These are phyloP conservation scores for Eptesicus fuscus DNA, from an alignment of 2,113 vertebrate genomes.

Conservation along the genomic window DNA sequence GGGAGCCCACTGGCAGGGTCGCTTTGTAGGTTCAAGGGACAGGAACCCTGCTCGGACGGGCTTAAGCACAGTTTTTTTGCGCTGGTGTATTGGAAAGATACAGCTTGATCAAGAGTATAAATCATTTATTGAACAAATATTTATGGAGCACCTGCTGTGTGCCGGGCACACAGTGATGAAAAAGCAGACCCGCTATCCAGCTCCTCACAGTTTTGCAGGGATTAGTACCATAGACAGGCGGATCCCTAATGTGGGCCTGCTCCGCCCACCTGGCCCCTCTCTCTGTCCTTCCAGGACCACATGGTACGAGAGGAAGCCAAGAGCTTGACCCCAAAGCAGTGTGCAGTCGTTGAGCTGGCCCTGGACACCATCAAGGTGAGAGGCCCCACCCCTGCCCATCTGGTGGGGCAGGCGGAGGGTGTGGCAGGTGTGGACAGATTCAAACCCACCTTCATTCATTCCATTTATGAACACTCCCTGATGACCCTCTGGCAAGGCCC, in stretches of 20 bases:
- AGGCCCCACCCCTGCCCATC: not conserved
- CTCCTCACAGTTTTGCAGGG: not conserved
- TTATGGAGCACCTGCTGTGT: not conserved
- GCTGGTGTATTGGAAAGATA: not conserved
- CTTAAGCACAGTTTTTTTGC: not conserved
- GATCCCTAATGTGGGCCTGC: not conserved
- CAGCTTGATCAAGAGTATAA: not conserved
- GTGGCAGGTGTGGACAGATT: not conserved
- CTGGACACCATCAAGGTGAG: constrained; percentile 98
- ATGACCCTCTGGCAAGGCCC: not conserved
- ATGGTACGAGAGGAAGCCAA: constrained; percentile 99
- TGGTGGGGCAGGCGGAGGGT: not conserved
- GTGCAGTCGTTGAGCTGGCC: constrained; percentile 95
- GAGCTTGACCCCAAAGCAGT: constrained; percentile 96
- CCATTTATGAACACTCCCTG: not conserved
- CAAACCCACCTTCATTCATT: not conserved
- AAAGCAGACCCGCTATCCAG: not conserved
- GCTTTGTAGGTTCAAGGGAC: not conserved
- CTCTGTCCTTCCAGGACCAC: constrained; percentile 87
- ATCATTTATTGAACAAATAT: not conserved
- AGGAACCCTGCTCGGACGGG: not conserved
- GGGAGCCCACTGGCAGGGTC: too few relatives aligned
- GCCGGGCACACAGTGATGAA: not conserved
- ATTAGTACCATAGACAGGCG: not conserved
- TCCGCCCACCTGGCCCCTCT: not conserved